Conservation (phyloP, 2,113 vertebrate genomes). For the Columba janthina region DNA sequence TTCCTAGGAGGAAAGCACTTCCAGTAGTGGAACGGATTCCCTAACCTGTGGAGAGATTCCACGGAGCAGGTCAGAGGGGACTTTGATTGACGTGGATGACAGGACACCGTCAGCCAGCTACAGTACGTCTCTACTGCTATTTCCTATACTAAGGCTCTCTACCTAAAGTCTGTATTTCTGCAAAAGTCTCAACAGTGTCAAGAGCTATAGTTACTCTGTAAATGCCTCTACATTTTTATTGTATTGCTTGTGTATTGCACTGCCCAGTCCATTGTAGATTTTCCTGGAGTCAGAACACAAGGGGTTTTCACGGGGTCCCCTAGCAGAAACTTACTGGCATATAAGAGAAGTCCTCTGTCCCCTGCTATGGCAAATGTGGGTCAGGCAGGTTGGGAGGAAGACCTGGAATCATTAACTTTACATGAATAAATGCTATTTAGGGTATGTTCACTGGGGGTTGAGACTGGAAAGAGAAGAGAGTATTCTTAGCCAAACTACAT, state of each 20-base stretch:
- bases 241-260: not conserved
- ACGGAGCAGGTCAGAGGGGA: slow-evolving; percentile 87
- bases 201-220: not conserved
- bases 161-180: not conserved
- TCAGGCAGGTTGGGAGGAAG: not conserved
- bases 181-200: not conserved
- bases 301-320: not conserved
- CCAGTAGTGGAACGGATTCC: slow-evolving; percentile 74
- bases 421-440: not conserved
- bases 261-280: not conserved
- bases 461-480: not conserved
- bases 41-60: slow-evolving; percentile 69
- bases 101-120: slow-evolving; percentile 56
- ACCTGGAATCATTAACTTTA: not conserved
- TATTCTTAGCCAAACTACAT: not conserved
- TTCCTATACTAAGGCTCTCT: not conserved
- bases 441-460: not conserved
- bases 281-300: not conserved
- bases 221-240: not conserved
- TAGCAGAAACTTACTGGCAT: not conserved
- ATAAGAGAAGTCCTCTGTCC: not conserved
- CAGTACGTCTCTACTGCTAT: slow-evolving; percentile 72
- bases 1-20: slow-evolving; percentile 81
- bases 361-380: not conserved
- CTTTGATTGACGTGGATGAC: slow-evolving; percentile 84